Percentiles rank a stretch among this genome's conserved stretches.
These are phyloP conservation scores for Callipepla californica DNA, from an alignment of 2,113 vertebrate species.

Conservation along the genomic window DNA sequence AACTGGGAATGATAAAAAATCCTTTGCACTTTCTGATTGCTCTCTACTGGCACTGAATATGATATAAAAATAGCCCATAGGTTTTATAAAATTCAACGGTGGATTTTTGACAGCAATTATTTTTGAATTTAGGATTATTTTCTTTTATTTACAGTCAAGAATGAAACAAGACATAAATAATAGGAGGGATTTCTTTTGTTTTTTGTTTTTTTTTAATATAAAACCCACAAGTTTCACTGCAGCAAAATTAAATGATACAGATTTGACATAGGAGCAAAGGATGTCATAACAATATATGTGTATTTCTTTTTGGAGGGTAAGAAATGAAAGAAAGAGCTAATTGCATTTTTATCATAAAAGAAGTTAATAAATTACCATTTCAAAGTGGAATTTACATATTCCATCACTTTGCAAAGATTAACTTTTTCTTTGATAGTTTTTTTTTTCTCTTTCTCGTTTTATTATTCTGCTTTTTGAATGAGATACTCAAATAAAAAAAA, in stretches of 20 bases:
- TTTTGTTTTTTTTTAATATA: neutral
- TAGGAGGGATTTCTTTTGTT: too few relatives aligned
- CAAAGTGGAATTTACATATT: slow-evolving; percentile 75
- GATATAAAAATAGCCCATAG: slow-evolving; percentile 39
- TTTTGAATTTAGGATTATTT: slow-evolving; percentile 24
- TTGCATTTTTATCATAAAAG: slow-evolving; percentile 77
- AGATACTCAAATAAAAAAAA: neutral
- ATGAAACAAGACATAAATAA: neutral
- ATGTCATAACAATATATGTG: slow-evolving; percentile 31
- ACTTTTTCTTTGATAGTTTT: slow-evolving; percentile 65
- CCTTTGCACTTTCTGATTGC: slow-evolving; percentile 37
- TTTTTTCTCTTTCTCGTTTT: slow-evolving; percentile 20
- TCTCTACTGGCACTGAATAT: slow-evolving; percentile 31
- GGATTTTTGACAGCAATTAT: slow-evolving; percentile 6
- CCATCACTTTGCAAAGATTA: slow-evolving; percentile 70
- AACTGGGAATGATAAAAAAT: slow-evolving; percentile 37
- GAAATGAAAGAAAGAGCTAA: slow-evolving; percentile 71
- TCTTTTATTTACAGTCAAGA: slow-evolving; percentile 26
- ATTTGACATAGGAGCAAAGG: slow-evolving; percentile 44
- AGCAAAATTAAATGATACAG: slow-evolving; percentile 37
- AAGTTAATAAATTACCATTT: slow-evolving; percentile 77
- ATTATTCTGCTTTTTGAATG: slow-evolving; percentile 51
- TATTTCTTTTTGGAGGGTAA: neutral
- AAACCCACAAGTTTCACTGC: slow-evolving; percentile 7
- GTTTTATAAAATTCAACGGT: slow-evolving; percentile 25